These are phyloP conservation scores for Anastrepha obliqua DNA, from an alignment of 1,140 invertebrate species.

Conservation along the genomic window DNA sequence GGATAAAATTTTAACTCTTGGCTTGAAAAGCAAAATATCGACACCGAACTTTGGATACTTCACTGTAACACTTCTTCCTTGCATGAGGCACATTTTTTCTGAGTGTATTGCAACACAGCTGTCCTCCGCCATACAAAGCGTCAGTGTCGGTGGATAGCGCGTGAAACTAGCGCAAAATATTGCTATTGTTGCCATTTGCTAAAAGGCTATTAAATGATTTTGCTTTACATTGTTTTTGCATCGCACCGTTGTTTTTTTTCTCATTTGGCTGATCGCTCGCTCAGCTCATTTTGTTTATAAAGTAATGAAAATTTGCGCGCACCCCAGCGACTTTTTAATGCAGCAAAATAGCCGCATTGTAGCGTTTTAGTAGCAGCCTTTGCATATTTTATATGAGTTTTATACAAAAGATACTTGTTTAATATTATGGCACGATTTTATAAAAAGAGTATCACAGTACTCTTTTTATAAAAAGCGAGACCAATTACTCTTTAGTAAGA, in stretches of 20 bases:
- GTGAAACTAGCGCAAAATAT: constrained; percentile 22
- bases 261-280: background rate
- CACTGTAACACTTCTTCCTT: too few relatives aligned
- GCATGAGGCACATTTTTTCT: background rate
- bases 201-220: constrained; percentile 47
- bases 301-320: constrained; percentile 20
- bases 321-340: background rate
- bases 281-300: too few relatives aligned
- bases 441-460: too few relatives aligned
- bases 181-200: constrained; percentile 40
- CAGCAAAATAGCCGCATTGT: background rate
- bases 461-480: background rate
- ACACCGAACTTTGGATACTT: too few relatives aligned
- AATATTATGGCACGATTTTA: background rate
- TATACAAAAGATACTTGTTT: background rate
- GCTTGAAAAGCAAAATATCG: too few relatives aligned
- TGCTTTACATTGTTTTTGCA: constrained; percentile 21
- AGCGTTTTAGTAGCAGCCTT: background rate
- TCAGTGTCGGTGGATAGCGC: background rate
- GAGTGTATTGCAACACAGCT: background rate
- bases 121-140: background rate
- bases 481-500: too few relatives aligned
- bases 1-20: too few relatives aligned
- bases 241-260: background rate
- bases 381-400: constrained; percentile 21